Conservation (phyloP, 2,888 invertebrate genomes). For the Hyppa rectilinea region DNA sequence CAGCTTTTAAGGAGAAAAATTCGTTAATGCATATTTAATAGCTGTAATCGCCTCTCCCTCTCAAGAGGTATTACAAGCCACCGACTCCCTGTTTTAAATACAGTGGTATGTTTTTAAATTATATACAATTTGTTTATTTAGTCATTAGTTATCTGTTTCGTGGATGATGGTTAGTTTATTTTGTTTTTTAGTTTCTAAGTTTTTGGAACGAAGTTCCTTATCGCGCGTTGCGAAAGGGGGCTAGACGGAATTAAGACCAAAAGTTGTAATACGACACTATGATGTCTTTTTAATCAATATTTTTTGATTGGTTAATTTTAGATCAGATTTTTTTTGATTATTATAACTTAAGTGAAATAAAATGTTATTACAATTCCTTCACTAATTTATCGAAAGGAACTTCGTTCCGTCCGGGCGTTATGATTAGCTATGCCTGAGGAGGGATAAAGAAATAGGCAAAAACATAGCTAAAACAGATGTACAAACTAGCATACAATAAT, state of each 20-base stretch:
- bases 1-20: conserved; percentile 90
- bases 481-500: neutral
- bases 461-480: neutral
- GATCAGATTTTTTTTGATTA: no score
- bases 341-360: no score
- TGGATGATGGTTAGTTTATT: conserved; percentile 36
- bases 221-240: no score
- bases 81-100: conserved; percentile 72
- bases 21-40: conserved; percentile 91
- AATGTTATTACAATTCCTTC: no score
- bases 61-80: conserved; percentile 74
- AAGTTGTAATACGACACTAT: no score
- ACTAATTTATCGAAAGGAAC: no score
- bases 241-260: no score
- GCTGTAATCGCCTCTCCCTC: conserved; percentile 87
- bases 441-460: neutral
- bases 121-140: conserved; percentile 57
- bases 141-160: conserved; percentile 44
- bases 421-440: neutral
- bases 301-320: no score
- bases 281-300: no score
- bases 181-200: conserved; percentile 4
- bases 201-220: no score
- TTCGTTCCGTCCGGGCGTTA: no score
- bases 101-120: conserved; percentile 57